Evolutionary conservation across 2,888 invertebrate genomes (phyloP), one percentile per base, ranked within the genome.

Genomic region (Gnatocerus cornutus): DNA sequence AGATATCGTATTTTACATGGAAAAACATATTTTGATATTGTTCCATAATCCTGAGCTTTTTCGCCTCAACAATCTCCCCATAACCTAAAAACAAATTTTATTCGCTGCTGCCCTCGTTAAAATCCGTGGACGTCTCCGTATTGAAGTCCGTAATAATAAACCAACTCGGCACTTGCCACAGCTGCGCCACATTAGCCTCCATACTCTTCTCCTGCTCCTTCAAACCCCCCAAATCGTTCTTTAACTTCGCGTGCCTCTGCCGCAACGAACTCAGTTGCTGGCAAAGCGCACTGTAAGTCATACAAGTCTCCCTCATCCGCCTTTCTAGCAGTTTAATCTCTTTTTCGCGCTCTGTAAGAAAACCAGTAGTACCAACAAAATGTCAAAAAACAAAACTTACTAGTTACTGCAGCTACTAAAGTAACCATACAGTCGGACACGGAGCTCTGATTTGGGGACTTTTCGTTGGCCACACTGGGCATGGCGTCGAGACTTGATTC

Each of bases 91-190:
- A 7, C 33, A 12, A 9, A 39, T 14, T 37, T 53, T 29, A 74
- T 39, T 73, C 71, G 53, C 71, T 74, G 62, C 33, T 41, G 9
- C 71, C 72, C 66, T 75, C 75, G 65, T 68, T 74, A 48, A 72
- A 74, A 65, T 76, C 77, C 13, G 76, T 72, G 27, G 74, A 55
- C 3, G 75, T 69, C 63, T 76, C 77, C 5, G 71, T 69, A 68
- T 72, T 74, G 14, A 76, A 71, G 63, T 79, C 78, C 10, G 78
- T 80, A 13, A 82, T 81, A 70, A 84, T 79, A 74, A 84, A 85
- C 77, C 81, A 82, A 74, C 84, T 85, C 30, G 85, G 84, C 45
- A 84, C 82, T 71, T 84, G 83, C 84, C 84, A 85, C 59, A 85
- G 77, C 64, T 81, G 78, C 62, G 79, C 81, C 14, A 84, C 79